Evolutionary conservation across 2,888 invertebrate genomes (phyloP), one percentile per base, ranked within the genome.

Genomic region (Xestia xanthographa): DNA sequence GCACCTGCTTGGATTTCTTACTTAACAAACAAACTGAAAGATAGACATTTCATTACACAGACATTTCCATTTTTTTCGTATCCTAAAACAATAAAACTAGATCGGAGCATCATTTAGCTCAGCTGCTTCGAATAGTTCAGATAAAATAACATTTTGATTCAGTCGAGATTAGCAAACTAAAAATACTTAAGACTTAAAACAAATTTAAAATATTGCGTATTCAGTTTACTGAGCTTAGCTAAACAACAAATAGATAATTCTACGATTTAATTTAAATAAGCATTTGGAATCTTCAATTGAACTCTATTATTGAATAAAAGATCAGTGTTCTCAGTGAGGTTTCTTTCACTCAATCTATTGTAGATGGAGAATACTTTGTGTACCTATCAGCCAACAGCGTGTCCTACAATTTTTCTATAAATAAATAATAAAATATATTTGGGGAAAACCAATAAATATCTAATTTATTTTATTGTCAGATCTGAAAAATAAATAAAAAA

Each of bases 61-160:
- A 38, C 26, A 66, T 62, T 29, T 45, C 14, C n/a, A 43, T 58
- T 67, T 80, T 68, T 67, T 81, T 58, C 26, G 11, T 26, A 50
- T 65, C 63, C 58, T 53, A 60, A 82, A 71, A 66, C 65, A 68
- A 72, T 68, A 82, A 77, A 80, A 71, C 50, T 67, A 63, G 58
- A 82, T 58, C 58, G 14, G 17, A 22, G 17, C 53, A 56, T 63
- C 67, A 20, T 66, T 26, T 17, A 48, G 29, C 34, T 60, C 71
- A 62, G 68, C 76, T 82, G 60, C 66, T 34, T 48, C 17, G 5
- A 82, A 71, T 14, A 29, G 26, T 6, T 62, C 1, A 56, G 20
- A 82, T 72, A 56, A 72, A 80, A 77, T 58, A 75, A 63, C 62
- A 41, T 58, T 69, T 38, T 29, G 66, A 50, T 70, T 62, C 20